Conservation (phyloP, 2,113 vertebrate genomes). For the Campylomormyrus numenius region DNA sequence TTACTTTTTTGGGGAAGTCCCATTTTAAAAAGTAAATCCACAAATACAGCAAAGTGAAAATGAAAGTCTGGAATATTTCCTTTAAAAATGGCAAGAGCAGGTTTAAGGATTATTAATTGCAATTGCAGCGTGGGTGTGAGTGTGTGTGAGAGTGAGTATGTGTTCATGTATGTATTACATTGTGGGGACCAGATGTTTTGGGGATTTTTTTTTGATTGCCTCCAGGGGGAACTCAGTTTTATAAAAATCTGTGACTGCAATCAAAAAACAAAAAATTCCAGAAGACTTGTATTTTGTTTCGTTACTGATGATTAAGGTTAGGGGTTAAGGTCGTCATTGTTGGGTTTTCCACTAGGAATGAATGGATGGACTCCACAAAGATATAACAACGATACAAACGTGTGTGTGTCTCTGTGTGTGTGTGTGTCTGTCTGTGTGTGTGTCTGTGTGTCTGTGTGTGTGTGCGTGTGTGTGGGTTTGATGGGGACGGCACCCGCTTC, state of each 20-base stretch:
- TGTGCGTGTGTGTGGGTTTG: neutral
- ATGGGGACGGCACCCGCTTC: neutral
- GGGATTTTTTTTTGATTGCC: too few relatives aligned
- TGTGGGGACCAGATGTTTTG: too few relatives aligned
- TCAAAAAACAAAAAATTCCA: too few relatives aligned
- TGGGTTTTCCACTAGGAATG: neutral
- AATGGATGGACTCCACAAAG: neutral
- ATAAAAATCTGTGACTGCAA: too few relatives aligned
- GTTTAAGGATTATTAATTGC: neutral
- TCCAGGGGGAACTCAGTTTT: too few relatives aligned
- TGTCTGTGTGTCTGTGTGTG: neutral
- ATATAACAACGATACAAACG: neutral
- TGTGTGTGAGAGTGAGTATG: neutral
- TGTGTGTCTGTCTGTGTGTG: neutral
- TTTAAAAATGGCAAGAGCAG: neutral
- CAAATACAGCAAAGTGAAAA: neutral
- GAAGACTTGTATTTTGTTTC: too few relatives aligned
- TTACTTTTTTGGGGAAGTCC: neutral
- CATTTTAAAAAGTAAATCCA: neutral
- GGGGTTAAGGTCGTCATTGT: too few relatives aligned
- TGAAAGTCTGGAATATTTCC: neutral
- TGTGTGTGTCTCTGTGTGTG: neutral
- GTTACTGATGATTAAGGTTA: too few relatives aligned
- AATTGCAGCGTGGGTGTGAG: neutral
- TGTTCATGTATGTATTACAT: too few relatives aligned